Percentiles rank a stretch among this genome's conserved stretches.
phyloP scores from a whole-genome alignment of 2,888 invertebrate genomes.

The Habrosyne pyritoides region DNA sequence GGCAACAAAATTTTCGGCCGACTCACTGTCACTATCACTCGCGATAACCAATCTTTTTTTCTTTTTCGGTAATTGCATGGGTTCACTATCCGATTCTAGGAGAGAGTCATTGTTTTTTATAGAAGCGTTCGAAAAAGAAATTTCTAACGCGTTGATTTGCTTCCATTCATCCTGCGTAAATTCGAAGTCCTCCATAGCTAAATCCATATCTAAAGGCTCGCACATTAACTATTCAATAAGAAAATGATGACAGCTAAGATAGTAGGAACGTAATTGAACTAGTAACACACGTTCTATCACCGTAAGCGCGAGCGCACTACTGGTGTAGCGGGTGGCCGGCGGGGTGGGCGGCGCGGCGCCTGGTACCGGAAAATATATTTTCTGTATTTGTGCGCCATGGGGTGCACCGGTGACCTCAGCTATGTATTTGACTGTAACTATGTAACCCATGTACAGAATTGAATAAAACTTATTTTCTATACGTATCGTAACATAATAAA shows the following conservation, averaged over 20 bases:
- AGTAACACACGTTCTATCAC: slow-evolving; percentile 33
- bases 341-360: slow-evolving; percentile 36
- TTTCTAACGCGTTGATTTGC: slow-evolving; percentile 33
- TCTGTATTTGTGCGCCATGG: slow-evolving; percentile 39
- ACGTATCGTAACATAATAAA: slow-evolving; percentile 32
- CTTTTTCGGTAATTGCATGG: slow-evolving; percentile 35
- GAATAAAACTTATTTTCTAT: slow-evolving; percentile 32
- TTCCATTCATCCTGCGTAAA: slow-evolving; percentile 35
- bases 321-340: slow-evolving; percentile 22
- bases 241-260: slow-evolving; percentile 32
- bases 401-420: slow-evolving; percentile 39
- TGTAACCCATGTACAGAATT: slow-evolving; percentile 36
- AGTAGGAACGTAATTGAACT: slow-evolving; percentile 33
- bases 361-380: slow-evolving; percentile 37
- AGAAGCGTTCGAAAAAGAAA: slow-evolving; percentile 32
- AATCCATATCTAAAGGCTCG: slow-evolving; percentile 31
- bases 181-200: slow-evolving; percentile 31
- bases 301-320: slow-evolving; percentile 26
- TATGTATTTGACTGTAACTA: slow-evolving; percentile 37
- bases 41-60: slow-evolving; percentile 38
- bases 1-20: slow-evolving; percentile 36
- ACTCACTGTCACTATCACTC: slow-evolving; percentile 37
- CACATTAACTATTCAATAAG: slow-evolving; percentile 33
- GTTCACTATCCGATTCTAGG: slow-evolving; percentile 32
- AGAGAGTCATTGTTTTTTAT: slow-evolving; percentile 32